Percentiles rank a stretch among this genome's conserved stretches.
Conservation (phyloP, 2,888 invertebrate species). For the Dorcus parallelipipedus region DNA sequence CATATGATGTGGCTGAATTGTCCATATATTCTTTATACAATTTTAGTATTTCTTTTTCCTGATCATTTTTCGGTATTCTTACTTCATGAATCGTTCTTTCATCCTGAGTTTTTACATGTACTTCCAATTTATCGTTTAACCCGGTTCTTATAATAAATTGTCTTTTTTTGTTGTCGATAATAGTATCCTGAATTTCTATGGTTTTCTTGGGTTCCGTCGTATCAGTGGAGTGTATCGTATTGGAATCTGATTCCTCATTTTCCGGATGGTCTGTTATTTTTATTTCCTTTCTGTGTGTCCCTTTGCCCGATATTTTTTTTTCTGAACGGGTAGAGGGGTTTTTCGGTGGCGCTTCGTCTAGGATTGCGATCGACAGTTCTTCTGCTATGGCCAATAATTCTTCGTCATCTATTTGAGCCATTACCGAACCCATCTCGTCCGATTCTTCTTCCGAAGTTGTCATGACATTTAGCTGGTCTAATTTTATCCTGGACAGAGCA, state of each 20-base stretch:
- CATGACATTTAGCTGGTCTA: neutral
- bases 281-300: no score
- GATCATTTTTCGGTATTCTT: neutral
- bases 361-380: neutral
- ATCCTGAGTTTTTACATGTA: neutral
- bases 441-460: neutral
- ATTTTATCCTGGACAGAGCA: conserved; percentile 8
- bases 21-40: conserved; percentile 1
- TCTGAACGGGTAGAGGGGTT: no score
- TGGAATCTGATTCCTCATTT: neutral
- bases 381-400: neutral
- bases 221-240: neutral
- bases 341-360: no score
- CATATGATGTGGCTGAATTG: neutral
- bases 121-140: neutral
- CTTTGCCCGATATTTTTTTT: no score
- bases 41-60: neutral
- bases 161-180: neutral
- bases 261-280: neutral
- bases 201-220: neutral
- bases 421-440: neutral
- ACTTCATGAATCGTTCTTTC: neutral
- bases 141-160: neutral
- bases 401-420: neutral
- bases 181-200: conserved; percentile 2